Conservation (phyloP, 2,113 vertebrate species). For the Embiotoca jacksoni region DNA sequence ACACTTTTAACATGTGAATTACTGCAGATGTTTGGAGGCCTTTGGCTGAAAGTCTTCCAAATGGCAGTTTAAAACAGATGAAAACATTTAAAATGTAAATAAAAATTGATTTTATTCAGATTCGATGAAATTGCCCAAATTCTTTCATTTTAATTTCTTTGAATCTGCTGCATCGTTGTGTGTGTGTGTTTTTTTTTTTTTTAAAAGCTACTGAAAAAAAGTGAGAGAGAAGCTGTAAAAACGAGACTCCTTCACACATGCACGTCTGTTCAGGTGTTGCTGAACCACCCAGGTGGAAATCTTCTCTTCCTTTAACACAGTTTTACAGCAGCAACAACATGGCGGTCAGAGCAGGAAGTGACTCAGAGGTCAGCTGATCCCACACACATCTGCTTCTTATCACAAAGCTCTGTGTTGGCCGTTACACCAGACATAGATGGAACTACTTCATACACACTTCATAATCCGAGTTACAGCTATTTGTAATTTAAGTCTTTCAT, state of each 20-base stretch:
- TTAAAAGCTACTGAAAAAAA: constrained; percentile 13
- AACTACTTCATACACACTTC: too few species aligned
- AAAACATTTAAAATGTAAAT: too few species aligned
- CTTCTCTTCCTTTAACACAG: constrained; percentile 31
- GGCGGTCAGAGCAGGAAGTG: constrained; percentile 59
- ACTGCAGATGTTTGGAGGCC: too few species aligned
- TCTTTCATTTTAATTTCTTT: neutral
- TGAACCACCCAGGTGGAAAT: constrained; percentile 69
- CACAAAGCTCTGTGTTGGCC: neutral
- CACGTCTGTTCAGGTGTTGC: constrained; percentile 45
- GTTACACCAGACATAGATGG: too few species aligned
- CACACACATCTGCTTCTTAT: constrained; percentile 61
- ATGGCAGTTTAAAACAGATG: too few species aligned
- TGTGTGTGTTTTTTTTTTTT: neutral
- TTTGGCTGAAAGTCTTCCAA: too few species aligned
- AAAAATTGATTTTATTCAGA: too few species aligned
- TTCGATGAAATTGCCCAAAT: too few species aligned
- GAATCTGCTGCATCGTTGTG: neutral
- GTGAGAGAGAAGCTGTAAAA: constrained; percentile 6
- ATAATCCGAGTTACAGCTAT: too few species aligned
- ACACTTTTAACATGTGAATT: too few species aligned
- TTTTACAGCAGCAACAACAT: constrained; percentile 63
- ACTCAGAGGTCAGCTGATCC: constrained; percentile 60
- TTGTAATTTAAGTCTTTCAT: too few species aligned
- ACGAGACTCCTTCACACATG: constrained; percentile 11